phyloP scores from a whole-genome alignment of 2,888 invertebrate genomes.

The Portevinia maculata region DNA sequence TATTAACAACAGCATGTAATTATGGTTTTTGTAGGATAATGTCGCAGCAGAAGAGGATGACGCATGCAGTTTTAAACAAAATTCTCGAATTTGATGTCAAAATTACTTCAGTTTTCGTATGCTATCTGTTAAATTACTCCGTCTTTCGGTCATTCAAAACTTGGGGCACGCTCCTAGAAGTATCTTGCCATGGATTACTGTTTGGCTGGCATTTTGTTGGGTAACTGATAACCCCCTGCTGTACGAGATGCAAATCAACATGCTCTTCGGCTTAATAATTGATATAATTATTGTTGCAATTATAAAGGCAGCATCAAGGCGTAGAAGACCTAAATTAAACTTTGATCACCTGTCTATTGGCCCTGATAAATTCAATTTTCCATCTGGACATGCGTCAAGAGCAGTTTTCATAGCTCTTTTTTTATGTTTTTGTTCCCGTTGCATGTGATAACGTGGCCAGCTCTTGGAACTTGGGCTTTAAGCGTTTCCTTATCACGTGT shows the following conservation, averaged over 20 bases:
- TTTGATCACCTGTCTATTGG: constrained; percentile 89
- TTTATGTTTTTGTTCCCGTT: constrained; percentile 87
- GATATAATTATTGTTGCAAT: constrained; percentile 91
- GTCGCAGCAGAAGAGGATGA: neutral
- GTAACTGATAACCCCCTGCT: constrained; percentile 87
- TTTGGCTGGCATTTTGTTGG: constrained; percentile 91
- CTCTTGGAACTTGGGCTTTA: constrained; percentile 89
- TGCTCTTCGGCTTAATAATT: constrained; percentile 89
- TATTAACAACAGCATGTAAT: no score
- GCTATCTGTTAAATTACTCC: constrained; percentile 77
- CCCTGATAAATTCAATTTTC: constrained; percentile 95
- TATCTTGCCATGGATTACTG: constrained; percentile 93
- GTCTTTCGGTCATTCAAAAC: constrained; percentile 78
- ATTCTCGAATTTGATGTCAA: constrained; percentile 79
- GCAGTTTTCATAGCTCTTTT: constrained; percentile 89
- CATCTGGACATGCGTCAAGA: constrained; percentile 96
- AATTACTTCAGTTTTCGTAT: constrained; percentile 78
- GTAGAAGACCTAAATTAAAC: constrained; percentile 90
- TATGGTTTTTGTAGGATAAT: no score
- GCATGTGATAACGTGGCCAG: constrained; percentile 85
- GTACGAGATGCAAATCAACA: constrained; percentile 93
- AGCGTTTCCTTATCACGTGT: constrained; percentile 91
- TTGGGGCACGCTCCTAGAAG: constrained; percentile 83
- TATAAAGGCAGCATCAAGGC: constrained; percentile 89
- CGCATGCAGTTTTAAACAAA: constrained; percentile 2